phyloP scores from a whole-genome alignment of 1,140 invertebrate genomes.

The Ooceraea biroi region DNA sequence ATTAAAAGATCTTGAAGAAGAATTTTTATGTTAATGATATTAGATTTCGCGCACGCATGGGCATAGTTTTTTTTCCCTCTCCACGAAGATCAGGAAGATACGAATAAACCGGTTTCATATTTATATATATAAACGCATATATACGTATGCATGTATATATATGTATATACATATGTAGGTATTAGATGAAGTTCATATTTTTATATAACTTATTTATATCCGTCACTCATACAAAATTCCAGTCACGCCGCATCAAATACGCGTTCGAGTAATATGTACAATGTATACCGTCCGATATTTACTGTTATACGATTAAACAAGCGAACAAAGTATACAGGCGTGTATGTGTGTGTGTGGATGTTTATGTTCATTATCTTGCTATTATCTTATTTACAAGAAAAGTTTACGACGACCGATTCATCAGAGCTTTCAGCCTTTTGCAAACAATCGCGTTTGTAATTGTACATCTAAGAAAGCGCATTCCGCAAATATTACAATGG shows the following conservation, averaged over 20 bases:
- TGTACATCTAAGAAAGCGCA: slow-evolving; percentile 18
- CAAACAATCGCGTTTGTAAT: slow-evolving; percentile 13
- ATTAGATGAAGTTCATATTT: slow-evolving; percentile 49
- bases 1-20: slow-evolving; percentile 58
- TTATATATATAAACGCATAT: slow-evolving; percentile 40
- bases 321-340: slow-evolving; percentile 74
- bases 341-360: slow-evolving; percentile 42
- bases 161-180: slow-evolving; percentile 63
- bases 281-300: slow-evolving; percentile 55
- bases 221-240: slow-evolving; percentile 69
- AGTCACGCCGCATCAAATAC: slow-evolving; percentile 61
- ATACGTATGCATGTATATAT: slow-evolving; percentile 33
- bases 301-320: slow-evolving; percentile 75
- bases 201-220: slow-evolving; percentile 71
- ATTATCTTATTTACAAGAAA: slow-evolving; percentile 53
- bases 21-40: slow-evolving; percentile 55
- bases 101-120: slow-evolving; percentile 65
- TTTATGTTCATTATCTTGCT: slow-evolving; percentile 60
- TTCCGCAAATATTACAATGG: slow-evolving; percentile 37
- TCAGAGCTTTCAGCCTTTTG: slow-evolving; percentile 5
- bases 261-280: slow-evolving; percentile 73
- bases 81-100: slow-evolving; percentile 42
- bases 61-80: slow-evolving; percentile 25
- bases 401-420: slow-evolving; percentile 21
- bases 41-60: slow-evolving; percentile 67